Evolutionary conservation across 2,797 vertebrate genomes (phyloP).

Genomic region (Manis pentadactyla): DNA sequence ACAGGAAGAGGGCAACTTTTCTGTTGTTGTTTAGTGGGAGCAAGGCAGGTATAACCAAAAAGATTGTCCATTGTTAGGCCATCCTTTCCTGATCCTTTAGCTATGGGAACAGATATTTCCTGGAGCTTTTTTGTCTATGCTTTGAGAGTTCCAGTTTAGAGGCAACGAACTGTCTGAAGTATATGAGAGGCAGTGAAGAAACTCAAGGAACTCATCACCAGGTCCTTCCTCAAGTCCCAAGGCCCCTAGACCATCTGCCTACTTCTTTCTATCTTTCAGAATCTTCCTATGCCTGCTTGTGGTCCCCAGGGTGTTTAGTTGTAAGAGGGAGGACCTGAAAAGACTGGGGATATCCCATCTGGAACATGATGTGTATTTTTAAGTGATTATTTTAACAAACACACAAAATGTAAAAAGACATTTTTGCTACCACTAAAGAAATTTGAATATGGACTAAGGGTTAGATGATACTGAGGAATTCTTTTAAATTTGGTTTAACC

Average conservation of each 20-base stretch:
- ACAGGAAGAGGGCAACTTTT: not conserved
- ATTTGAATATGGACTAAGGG: not conserved
- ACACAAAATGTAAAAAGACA: not conserved
- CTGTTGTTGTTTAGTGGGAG: not conserved
- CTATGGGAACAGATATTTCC: not conserved
- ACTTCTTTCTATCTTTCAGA: not conserved
- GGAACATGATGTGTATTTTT: not conserved
- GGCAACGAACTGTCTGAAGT: not conserved
- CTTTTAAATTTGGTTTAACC: not conserved
- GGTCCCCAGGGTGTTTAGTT: not conserved
- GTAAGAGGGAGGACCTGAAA: not conserved
- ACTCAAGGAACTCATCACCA: not conserved
- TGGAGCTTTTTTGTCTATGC: not conserved
- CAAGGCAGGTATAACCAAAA: not conserved
- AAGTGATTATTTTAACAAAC: not conserved
- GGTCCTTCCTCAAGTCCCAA: not conserved
- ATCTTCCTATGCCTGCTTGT: not conserved
- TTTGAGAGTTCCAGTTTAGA: not conserved
- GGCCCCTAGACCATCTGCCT: not conserved
- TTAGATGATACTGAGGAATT: not conserved
- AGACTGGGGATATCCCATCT: not conserved
- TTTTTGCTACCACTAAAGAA: not conserved
- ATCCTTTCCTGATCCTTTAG: not conserved
- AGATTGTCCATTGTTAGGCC: not conserved
- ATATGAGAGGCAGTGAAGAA: not conserved